Evolutionary conservation across 37 sponge, comb jelly and placozoan genomes (phyloP), one percentile per base, ranked within the genome.

Genomic region (Mnemiopsis leidyi): DNA sequence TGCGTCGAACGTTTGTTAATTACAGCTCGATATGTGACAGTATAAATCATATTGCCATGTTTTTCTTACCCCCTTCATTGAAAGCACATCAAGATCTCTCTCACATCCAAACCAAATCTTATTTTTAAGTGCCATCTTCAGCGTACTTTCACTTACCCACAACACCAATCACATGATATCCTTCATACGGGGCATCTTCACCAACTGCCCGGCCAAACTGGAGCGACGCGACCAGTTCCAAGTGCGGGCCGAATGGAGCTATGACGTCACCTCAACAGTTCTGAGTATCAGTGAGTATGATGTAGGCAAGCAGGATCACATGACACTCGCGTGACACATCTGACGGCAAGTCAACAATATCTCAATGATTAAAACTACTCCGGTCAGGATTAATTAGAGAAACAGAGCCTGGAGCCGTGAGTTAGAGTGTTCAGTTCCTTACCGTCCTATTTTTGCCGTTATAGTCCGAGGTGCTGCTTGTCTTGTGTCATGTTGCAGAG

Each of bases 321-420:
- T 77, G 79, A 77, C 36, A 1, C 32, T 28, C 36, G 33, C 79
- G 79, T 77, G 79, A 32, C 35, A 1, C 32, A 28, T 5, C 61
- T 48, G 61, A 18, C 13, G 61, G 61, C 61, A 18, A 13, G 61
- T 48, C 61, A 48, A 48, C 61, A 48, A 48, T 48, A 48, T 5
- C 61, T 48, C 61, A 48, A 32, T 77, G 79, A 77, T 77, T 77
- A 77, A 77, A 77, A 77, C 79, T 77, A 77, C 79, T 77, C 32
- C 79, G 35, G 79, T 77, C 26, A 77, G 79, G 79, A 77, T 77
- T 77, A 77, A 77, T 77, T 77, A 77, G 61, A 48, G 61, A 48
- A 48, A 48, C 61, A 48, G 61, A 48, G 61, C 9, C 9, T 18
- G 61, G 61, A 48, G 61, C n/a, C 13, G 61, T 48, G 9, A 48